A percentile compares a stretch with the other conserved stretches of the same genome.
Evolutionary conservation across 2,888 invertebrate species (phyloP).

Genomic region (Lasiommata megera): DNA sequence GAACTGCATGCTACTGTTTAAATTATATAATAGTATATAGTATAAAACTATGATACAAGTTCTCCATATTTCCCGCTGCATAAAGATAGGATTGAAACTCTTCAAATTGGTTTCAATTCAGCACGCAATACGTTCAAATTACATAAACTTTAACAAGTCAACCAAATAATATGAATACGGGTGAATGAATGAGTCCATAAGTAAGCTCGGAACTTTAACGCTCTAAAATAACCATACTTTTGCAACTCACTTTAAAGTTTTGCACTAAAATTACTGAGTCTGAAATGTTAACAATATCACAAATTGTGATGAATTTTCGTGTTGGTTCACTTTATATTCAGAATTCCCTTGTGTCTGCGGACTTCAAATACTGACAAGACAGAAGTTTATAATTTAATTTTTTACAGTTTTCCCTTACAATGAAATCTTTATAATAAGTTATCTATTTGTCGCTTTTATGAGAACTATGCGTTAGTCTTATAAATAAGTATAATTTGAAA

Average conservation of each 20-base stretch:
- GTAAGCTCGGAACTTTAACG: constrained; percentile 9
- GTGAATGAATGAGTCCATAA: background rate
- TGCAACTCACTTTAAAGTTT: constrained; percentile 13
- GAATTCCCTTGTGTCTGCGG: constrained; percentile 3
- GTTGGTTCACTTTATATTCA: constrained; percentile 8
- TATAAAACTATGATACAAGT: too few species aligned
- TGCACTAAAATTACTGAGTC: constrained; percentile 17
- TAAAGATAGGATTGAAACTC: too few species aligned
- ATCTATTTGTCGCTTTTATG: too few species aligned
- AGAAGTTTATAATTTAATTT: background rate
- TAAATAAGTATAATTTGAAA: too few species aligned
- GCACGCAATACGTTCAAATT: background rate
- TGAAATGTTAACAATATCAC: constrained; percentile 24
- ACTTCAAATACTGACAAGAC: background rate
- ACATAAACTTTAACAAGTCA: background rate
- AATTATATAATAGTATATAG: too few species aligned
- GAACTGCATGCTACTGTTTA: too few species aligned
- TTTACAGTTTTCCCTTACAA: background rate
- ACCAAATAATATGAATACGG: background rate
- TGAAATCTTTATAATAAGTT: background rate
- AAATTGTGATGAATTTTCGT: constrained; percentile 20
- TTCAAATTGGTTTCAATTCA: background rate
- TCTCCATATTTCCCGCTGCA: too few species aligned
- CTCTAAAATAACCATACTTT: constrained; percentile 14
- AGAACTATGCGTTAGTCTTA: too few species aligned